Conservation (phyloP, 2,797 vertebrate species). For the Echiichthys vipera region DNA sequence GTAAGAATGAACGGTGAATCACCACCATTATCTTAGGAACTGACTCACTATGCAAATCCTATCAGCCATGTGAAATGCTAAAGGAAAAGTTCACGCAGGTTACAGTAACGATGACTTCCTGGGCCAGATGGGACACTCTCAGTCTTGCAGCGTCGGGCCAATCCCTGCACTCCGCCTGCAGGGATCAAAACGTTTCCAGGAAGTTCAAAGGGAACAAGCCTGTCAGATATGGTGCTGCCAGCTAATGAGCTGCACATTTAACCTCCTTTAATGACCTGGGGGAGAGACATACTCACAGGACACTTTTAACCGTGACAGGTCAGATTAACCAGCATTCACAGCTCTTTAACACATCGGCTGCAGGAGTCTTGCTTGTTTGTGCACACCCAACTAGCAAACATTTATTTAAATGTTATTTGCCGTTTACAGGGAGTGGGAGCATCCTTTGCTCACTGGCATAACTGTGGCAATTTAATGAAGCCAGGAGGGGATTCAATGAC, state of each 20-base stretch:
- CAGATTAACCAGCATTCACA: constrained; percentile 47
- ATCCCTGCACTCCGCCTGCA: constrained; percentile 36
- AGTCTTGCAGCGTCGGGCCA: constrained; percentile 12
- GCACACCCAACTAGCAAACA: background rate
- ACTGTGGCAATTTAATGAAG: constrained; percentile 27
- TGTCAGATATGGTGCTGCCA: constrained; percentile 38
- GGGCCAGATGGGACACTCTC: constrained; percentile 18
- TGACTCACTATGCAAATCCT: constrained; percentile 23
- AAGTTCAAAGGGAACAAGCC: constrained; percentile 62
- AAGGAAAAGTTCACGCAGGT: constrained; percentile 1
- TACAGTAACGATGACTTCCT: constrained; percentile 22
- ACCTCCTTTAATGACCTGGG: constrained; percentile 50
- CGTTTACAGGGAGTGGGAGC: background rate
- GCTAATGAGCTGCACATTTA: constrained; percentile 59
- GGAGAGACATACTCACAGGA: constrained; percentile 30
- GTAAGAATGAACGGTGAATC: background rate
- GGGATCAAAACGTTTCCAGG: constrained; percentile 53
- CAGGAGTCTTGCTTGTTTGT: constrained; percentile 30
- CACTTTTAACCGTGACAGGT: constrained; percentile 36
- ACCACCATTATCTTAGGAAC: background rate
- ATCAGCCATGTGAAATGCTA: background rate
- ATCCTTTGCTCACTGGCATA: constrained; percentile 18
- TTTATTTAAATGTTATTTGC: constrained; percentile 18
- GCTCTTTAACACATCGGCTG: constrained; percentile 16
- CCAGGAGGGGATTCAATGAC: constrained; percentile 14